Base-by-base conservation (phyloP, 2,888 invertebrate genomes). In the Linyphia triangularis region DNA sequence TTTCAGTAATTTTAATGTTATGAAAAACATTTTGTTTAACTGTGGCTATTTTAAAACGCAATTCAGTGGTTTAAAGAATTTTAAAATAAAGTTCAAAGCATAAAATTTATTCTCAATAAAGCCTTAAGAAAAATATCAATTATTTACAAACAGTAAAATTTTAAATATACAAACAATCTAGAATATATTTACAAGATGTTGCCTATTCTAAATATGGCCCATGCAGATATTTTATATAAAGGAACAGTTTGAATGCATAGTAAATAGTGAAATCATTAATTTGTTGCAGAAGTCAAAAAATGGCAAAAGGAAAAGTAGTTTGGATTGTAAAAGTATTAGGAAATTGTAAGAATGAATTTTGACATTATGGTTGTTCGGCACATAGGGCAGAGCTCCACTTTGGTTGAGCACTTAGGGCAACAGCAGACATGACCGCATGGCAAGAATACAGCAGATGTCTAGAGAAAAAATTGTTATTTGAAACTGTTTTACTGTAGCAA, bases 381-480 rank as follows among this genome's bases (percentile, higher is more conserved):
- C 94, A 97, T 94, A 6, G 97, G 97, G 93, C 97, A 97, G 89
- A 93, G 93, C 1, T 92, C 92, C 85, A 96, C 93, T 28, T 94
- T 93, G 16, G 92, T 92, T 72, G 96, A 95, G 93, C 97, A 97
- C 75, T 93, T 92, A 77, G 94, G 93, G 93, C 97, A 97, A 92
- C 96, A 96, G 92, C 97, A 97, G 92, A 97, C 95, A 93, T 97
- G 97, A 83, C 97, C 97, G 92, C 97, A 97, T 82, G 96, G 96
- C 91, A 97, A 94, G 94, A 96, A 97, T 91, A 97, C 95, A 77
- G 96, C 94, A 92, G 95, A 95, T 91, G 95, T 95, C 96, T 96
- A 93, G 79, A 94, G 94, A 82, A 81, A 79, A 67, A 81, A n/a
- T n/a, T n/a, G n/a, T n/a, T n/a, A n/a, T n/a, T n/a, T n/a, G n/a